phyloP scores from a whole-genome alignment of 2,113 vertebrate species.

The Aegotheles bennettii region DNA sequence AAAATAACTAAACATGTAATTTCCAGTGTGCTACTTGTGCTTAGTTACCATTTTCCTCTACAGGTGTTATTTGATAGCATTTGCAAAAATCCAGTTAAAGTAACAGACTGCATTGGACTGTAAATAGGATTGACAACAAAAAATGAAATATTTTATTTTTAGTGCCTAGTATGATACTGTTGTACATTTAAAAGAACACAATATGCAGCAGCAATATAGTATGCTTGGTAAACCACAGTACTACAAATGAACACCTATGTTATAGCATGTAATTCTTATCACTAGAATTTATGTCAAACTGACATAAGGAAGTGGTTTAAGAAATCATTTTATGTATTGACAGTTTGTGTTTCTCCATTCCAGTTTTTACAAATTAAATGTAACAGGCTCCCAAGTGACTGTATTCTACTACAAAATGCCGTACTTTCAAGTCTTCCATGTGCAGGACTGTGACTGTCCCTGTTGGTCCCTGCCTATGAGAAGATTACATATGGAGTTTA shows the following conservation, averaged over 20 bases:
- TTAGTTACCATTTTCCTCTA: conserved; percentile 62
- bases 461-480: conserved; percentile 17
- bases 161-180: conserved; percentile 64
- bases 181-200: conserved; percentile 70
- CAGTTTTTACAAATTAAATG: conserved; percentile 51
- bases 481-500: conserved; percentile 16
- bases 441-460: conserved; percentile 17
- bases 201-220: conserved; percentile 65
- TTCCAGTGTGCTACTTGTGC: conserved; percentile 73
- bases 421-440: conserved; percentile 24
- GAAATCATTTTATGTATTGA: conserved; percentile 64
- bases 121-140: conserved; percentile 72
- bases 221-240: conserved; percentile 70
- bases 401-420: conserved; percentile 12
- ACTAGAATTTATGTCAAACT: conserved; percentile 59
- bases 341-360: conserved; percentile 65
- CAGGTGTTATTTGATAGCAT: conserved; percentile 50
- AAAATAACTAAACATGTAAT: conserved; percentile 25
- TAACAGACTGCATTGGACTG: conserved; percentile 55
- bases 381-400: conserved; percentile 49
- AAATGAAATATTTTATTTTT: conserved; percentile 56
- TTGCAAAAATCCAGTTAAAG: conserved; percentile 68
- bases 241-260: conserved; percentile 73
- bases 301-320: conserved; percentile 68
- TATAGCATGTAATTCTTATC: conserved; percentile 61